Evolutionary conservation across 2,113 vertebrate species (phyloP), one percentile per base, ranked within the genome.

Genomic region (Oreochromis aureus): DNA sequence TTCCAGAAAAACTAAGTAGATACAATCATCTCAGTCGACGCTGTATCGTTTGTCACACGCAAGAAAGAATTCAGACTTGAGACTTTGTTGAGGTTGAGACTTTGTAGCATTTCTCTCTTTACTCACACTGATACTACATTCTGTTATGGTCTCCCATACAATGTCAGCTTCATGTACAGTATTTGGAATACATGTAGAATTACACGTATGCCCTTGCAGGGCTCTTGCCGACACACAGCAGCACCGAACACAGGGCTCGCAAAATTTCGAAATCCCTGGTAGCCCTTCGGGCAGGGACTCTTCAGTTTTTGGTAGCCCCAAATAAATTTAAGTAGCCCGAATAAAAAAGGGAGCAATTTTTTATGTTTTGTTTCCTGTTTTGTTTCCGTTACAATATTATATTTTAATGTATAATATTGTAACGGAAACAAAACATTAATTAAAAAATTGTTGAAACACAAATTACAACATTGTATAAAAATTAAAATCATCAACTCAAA

Each of bases 31-130:
- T 27, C 69, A 18, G 44, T 48, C 27, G 46, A 27, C 13, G 8
- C 2, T 44, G 66, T 44, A 0, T 44, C 5, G 4, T 1, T 66
- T 2, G 61, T 36, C 59, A 19, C 32, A 63, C 3, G 0, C 3
- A 0, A 36, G 58, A 61, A 61, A 0, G 58, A 61, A 18, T 32
- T 61, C 58, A 61, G 32, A 27, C 27, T 27, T 27, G 27, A 27
- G 61, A 39, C 32, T 66, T 66, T 36, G 32, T n/a, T 24, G 24
- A 24, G 24, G 24, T 27, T 27, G 27, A 27, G 61, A 39, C 18
- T 66, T 66, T 36, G 32, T n/a, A 19, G 10, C 18, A 18, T 34
- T 36, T 63, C 32, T 63, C 0, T 36, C 59, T 63, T 63, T 63
- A n/a, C n/a, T 66, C 61, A 36, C 32, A 66, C 18, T 7, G 61